Evolutionary conservation across 2,888 invertebrate genomes (phyloP).

Genomic region (Euplagia quadripunctaria): DNA sequence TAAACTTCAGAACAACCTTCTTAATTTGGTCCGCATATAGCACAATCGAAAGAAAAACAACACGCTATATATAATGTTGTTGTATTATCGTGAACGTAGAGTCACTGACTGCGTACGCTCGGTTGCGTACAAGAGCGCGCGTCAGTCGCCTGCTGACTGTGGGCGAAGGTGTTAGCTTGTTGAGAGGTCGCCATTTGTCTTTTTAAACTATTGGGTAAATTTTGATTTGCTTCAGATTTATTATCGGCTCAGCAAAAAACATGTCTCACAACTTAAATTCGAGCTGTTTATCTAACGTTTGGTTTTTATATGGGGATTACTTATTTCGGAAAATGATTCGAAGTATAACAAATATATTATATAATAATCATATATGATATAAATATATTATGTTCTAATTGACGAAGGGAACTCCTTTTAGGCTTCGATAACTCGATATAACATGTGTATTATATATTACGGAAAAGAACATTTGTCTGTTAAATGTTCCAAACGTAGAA

Average conservation of each 20-base stretch:
- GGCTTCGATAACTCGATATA: background rate
- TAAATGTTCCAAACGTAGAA: background rate
- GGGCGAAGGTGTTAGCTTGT: constrained; percentile 14
- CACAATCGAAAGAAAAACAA: constrained; percentile 35
- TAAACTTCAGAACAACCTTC: constrained; percentile 17
- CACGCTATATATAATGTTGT: constrained; percentile 55
- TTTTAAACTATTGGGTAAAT: background rate
- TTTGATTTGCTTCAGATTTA: background rate
- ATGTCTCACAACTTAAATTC: background rate
- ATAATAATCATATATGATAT: too few species aligned
- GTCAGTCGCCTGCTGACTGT: constrained; percentile 39
- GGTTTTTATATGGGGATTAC: background rate
- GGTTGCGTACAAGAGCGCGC: constrained; percentile 6
- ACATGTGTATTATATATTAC: background rate
- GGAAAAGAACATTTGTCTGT: background rate
- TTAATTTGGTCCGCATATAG: constrained; percentile 51
- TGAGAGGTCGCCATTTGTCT: background rate
- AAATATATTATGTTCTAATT: background rate
- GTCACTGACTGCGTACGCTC: constrained; percentile 40
- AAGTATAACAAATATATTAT: background rate
- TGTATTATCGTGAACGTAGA: constrained; percentile 18
- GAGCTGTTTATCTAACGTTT: background rate
- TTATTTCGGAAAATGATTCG: background rate
- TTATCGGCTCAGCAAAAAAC: background rate
- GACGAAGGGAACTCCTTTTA: background rate